These are phyloP conservation scores for Philypnodon macrostomus DNA, from an alignment of 2,797 vertebrate genomes.

Conservation along the genomic window DNA sequence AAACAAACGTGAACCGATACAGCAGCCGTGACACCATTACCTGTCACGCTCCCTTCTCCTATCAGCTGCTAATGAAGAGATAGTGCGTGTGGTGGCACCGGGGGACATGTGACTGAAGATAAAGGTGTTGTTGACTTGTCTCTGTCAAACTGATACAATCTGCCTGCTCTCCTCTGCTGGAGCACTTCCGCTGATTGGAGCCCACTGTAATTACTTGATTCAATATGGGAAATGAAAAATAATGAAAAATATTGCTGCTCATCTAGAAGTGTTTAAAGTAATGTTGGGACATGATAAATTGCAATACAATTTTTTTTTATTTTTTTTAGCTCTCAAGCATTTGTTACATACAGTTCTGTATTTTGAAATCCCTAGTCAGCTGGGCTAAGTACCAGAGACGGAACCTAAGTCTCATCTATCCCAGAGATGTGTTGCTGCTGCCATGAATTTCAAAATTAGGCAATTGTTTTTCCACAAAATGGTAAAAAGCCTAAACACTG, in stretches of 20 bases:
- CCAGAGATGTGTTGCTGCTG: no score
- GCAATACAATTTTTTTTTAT: constrained; percentile 6
- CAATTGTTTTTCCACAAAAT: no score
- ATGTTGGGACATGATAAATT: constrained; percentile 16
- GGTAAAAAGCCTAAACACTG: no score
- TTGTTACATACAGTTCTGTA: no score
- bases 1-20: constrained; percentile 11
- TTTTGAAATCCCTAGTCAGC: no score
- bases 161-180: constrained; percentile 53
- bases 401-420: no score
- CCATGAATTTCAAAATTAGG: no score
- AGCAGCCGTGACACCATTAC: constrained; percentile 48
- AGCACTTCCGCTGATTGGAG: constrained; percentile 55
- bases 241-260: constrained; percentile 55
- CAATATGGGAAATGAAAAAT: constrained; percentile 48
- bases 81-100: constrained; percentile 53
- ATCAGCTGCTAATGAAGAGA: constrained; percentile 63
- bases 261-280: constrained; percentile 46
- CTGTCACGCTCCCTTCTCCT: constrained; percentile 43
- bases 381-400: no score
- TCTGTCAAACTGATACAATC: constrained; percentile 65
- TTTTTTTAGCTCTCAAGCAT: no score
- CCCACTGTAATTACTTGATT: constrained; percentile 60
- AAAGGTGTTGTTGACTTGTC: constrained; percentile 66
- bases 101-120: constrained; percentile 62